These are phyloP conservation scores for Rhynchomys soricoides DNA, from an alignment of 2,113 vertebrate genomes.

Conservation along the genomic window DNA sequence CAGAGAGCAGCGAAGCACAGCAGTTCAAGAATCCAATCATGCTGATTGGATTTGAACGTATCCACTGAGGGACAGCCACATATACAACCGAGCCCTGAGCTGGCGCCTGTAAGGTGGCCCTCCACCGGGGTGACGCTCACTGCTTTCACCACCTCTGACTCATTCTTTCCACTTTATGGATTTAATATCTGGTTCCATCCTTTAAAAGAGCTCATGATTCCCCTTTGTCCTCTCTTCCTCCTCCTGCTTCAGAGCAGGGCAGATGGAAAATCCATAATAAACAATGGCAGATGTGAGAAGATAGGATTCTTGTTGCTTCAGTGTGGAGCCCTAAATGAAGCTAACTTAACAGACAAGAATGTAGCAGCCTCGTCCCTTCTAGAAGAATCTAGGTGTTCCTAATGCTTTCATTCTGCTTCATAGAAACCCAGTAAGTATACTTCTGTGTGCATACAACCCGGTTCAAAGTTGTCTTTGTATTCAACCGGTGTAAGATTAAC, in stretches of 20 bases:
- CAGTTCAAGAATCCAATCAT: neutral
- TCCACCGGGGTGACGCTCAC: neutral
- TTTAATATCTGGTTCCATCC: constrained; percentile 51
- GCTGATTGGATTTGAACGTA: neutral
- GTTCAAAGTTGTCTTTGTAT: neutral
- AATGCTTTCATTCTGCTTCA: neutral
- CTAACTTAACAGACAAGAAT: neutral
- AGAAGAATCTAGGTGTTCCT: neutral
- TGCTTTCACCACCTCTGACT: constrained; percentile 7
- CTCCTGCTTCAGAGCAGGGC: constrained; percentile 39
- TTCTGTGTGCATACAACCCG: neutral
- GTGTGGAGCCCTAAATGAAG: neutral
- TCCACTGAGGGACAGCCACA: neutral
- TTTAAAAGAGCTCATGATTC: constrained; percentile 42
- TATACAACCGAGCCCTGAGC: neutral
- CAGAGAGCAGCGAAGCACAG: neutral
- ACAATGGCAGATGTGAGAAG: constrained; percentile 35
- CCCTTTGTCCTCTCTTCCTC: neutral
- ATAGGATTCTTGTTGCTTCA: neutral
- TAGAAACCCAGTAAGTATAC: neutral
- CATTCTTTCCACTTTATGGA: constrained; percentile 41
- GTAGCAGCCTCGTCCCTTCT: neutral
- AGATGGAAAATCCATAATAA: constrained; percentile 65
- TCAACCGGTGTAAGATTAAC: neutral
- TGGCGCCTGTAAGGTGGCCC: neutral